Evolutionary conservation across 1,140 invertebrate species (phyloP), one percentile per base, ranked within the genome.

Genomic region (Pogonus chalceus): DNA sequence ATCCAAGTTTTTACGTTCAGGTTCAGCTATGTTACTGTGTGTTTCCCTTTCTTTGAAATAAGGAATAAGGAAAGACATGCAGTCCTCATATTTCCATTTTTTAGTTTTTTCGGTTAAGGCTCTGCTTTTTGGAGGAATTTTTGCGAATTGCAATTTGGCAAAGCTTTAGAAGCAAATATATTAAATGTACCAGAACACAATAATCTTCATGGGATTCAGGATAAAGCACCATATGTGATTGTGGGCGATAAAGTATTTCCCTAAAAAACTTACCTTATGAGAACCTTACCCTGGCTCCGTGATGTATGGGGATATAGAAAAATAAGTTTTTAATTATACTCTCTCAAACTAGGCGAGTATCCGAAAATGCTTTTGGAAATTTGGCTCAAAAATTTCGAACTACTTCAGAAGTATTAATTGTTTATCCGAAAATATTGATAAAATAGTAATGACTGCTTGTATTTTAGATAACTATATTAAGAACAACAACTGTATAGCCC

Each of bases 221-320:
- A 51, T 26, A 35, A 23, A 26, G 57, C 60, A 21, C 71, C 70
- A n/a, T 65, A 62, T 54, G 63, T 69, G 22, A 65, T 76, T 60
- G 59, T 72, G 20, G 72, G 64, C 31, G 72, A 76, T 63, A 67
- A 67, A 50, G 70, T 69, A 24, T 76, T 75, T 62, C 58, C 66
- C 35, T 56, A 73, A 20, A 62, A 56, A 31, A 21, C 31, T 26
- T 63, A 67, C 53, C 54, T 75, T 48, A 70, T 76, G 68, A 60
- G 64, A n/a, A 37, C 70, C 72, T 31, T 76, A 68, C 57, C 63
- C 67, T 14, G 57, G 62, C 14, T 55, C 58, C 26, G 10, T 61
- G 23, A 50, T 69, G 43, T 31, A 57, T 46, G 35, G n/a, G n/a
- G n/a, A 62, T 21, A 39, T 62, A 46, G 60, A 24, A 22, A 54